phyloP scores from a whole-genome alignment of 1,140 invertebrate genomes.

The Ladona fulva region DNA sequence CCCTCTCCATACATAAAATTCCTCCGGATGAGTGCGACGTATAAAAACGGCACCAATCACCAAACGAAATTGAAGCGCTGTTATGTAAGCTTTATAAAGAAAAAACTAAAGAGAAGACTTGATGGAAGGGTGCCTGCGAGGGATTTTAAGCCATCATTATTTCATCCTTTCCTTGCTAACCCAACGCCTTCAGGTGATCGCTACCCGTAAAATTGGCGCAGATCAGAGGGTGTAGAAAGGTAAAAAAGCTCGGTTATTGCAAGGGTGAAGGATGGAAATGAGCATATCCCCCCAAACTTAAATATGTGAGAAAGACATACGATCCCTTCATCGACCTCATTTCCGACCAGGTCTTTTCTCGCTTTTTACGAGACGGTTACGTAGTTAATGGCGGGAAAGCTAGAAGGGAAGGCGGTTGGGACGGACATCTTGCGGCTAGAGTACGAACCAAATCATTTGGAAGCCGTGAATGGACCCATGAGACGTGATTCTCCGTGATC shows the following conservation, averaged over 20 bases:
- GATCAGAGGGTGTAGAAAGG: background rate
- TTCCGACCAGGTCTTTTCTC: background rate
- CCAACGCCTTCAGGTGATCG: background rate
- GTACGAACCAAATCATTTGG: background rate
- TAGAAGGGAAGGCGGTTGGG: background rate
- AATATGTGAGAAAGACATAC: background rate
- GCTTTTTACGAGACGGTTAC: background rate
- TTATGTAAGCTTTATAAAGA: background rate
- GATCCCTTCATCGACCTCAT: background rate
- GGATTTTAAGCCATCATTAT: background rate
- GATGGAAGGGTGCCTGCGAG: background rate
- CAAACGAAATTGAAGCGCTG: background rate
- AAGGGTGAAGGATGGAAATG: background rate
- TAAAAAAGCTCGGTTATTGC: background rate
- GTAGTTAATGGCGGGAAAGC: background rate
- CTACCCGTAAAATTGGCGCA: background rate
- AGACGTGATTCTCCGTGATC: background rate
- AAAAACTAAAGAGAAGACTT: background rate
- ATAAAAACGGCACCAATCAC: background rate
- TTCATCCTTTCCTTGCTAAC: too few relatives aligned
- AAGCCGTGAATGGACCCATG: background rate
- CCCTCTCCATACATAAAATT: too few relatives aligned
- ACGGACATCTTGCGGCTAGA: background rate
- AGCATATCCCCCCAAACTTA: background rate
- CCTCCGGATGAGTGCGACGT: too few relatives aligned